Evolutionary conservation across 2,888 invertebrate species (phyloP), one percentile per base, ranked within the genome.

Genomic region (Julus scanicus): DNA sequence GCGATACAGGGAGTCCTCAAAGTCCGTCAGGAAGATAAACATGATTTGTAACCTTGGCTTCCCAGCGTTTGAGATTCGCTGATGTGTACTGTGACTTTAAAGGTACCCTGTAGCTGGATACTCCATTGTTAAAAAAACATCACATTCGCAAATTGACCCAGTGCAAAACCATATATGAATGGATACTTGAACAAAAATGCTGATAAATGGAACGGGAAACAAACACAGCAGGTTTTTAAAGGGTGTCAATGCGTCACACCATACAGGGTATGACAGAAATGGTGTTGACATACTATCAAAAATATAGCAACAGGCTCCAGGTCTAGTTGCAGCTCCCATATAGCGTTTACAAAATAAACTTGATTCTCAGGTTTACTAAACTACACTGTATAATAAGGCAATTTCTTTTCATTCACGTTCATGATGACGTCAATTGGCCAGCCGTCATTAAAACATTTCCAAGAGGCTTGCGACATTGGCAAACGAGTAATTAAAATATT

Each of bases 351-450:
- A 57, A 80, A 37, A 80, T 37, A 37, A 80, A 80, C 13, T 80
- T 80, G 37, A 29, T 71, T 29, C 71, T 2, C 57, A 57, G 57
- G 29, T 5, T 57, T n/a, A n/a, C 57, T 17, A 57, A 57, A 17
- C 57, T 57, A 57, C 57, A 57, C 17, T 80, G 37, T 80, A 39
- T 80, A 80, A 80, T 80, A 80, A 39, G 80, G 80, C 80, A 37
- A 80, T 80, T 80, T 5, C 80, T 37, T 37, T 71, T 11, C 80
- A 29, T 80, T 13, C 13, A 8, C 11, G 71, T 80, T 80, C 37
- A 13, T 39, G 37, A 80, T 80, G 80, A 80, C 80, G 80, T 80
- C 80, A 80, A 13, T 4, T 39, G 80, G 13, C 63, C 63, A 37
- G 29, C 37, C 37, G 29, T 29, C 29, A 37, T 37, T 80, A 13